These are phyloP conservation scores for Pipra filicauda DNA, from an alignment of 2,113 vertebrate genomes.

Conservation along the genomic window DNA sequence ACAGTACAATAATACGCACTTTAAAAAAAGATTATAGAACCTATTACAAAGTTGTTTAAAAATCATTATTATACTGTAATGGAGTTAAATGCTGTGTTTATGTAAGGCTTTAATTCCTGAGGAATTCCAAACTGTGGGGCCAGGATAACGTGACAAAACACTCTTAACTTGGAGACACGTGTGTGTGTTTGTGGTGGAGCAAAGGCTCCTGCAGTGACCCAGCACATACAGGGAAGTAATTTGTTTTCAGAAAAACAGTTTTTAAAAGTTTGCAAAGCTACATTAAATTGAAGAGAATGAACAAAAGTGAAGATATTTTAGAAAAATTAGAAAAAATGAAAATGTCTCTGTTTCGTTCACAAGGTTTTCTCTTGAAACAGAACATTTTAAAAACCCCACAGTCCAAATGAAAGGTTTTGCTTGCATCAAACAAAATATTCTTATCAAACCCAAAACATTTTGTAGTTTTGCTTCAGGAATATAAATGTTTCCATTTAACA, in stretches of 20 bases:
- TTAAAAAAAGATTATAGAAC: conserved; percentile 24
- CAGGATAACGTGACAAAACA: not conserved
- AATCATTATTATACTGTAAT: conserved; percentile 45
- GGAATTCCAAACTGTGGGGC: conserved; percentile 21
- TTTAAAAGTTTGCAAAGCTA: not conserved
- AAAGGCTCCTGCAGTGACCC: not conserved
- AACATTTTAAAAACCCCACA: not conserved
- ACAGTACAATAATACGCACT: conserved; percentile 45
- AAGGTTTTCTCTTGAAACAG: not conserved
- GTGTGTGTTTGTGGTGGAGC: not conserved
- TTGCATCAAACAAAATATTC: not conserved
- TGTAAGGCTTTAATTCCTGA: conserved; percentile 27
- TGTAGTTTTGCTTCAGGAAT: not conserved
- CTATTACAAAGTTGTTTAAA: conserved; percentile 67
- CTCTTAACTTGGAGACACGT: not conserved
- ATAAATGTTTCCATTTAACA: not conserved
- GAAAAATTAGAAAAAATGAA: not conserved
- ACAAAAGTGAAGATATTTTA: not conserved
- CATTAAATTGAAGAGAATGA: not conserved
- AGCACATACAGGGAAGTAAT: not conserved
- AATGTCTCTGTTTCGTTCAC: not conserved
- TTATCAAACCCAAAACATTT: not conserved
- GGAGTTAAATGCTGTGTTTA: conserved; percentile 36
- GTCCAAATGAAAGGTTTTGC: not conserved
- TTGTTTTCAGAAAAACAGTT: not conserved